A percentile compares a stretch with the other conserved stretches of the same genome.
These are phyloP conservation scores for Alviniconcha marisindica DNA, from an alignment of 1,140 invertebrate genomes.

Conservation along the genomic window DNA sequence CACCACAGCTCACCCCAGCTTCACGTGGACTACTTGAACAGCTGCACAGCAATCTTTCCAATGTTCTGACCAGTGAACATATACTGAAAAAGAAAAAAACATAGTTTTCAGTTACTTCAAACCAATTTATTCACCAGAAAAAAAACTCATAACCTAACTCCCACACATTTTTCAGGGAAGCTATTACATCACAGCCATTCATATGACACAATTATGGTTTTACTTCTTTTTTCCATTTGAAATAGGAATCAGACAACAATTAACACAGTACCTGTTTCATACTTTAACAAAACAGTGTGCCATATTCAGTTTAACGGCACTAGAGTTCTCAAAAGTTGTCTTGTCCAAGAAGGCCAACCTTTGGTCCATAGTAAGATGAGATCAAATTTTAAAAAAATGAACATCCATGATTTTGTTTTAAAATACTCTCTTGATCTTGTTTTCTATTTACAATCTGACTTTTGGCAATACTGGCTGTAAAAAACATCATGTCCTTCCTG, in stretches of 20 bases:
- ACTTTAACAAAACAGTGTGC: too few relatives aligned
- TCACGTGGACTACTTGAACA: slow-evolving; percentile 28
- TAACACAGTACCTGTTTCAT: background rate
- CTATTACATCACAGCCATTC: background rate
- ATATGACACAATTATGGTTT: background rate
- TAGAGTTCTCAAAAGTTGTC: too few relatives aligned
- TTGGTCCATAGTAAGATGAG: too few relatives aligned
- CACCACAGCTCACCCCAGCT: background rate
- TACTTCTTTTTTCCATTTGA: background rate
- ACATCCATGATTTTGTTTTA: too few relatives aligned
- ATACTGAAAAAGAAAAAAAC: slow-evolving; percentile 59
- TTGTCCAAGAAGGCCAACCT: too few relatives aligned
- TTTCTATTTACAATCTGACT: too few relatives aligned
- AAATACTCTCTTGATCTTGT: too few relatives aligned
- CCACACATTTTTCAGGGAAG: background rate
- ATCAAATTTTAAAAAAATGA: too few relatives aligned
- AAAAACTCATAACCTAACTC: background rate
- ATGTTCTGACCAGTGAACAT: slow-evolving; percentile 63
- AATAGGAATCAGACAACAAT: too few relatives aligned
- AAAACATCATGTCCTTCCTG: too few relatives aligned
- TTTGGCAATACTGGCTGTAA: too few relatives aligned
- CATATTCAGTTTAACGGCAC: too few relatives aligned
- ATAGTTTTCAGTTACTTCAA: background rate
- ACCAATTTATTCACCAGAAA: background rate
- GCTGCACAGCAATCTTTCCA: slow-evolving; percentile 67